Evolutionary conservation across 2,113 vertebrate genomes (phyloP), one percentile per base, ranked within the genome.

Genomic region (Vulpes vulpes): DNA sequence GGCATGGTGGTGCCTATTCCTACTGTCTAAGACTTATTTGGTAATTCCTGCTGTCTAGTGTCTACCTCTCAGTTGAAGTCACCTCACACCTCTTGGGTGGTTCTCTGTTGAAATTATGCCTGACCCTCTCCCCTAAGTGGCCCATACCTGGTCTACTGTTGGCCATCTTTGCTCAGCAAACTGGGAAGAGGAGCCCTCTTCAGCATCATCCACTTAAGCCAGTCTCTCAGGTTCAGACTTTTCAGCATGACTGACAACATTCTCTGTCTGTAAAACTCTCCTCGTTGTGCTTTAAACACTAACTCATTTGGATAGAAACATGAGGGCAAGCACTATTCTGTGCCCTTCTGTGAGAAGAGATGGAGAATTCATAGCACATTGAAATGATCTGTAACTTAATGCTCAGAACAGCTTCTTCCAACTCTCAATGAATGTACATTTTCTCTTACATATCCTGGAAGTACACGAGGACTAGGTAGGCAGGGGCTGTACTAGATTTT

Each of bases 61-160:
- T 76, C 38, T 82, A 55, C 1, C 5, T 2, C 25, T 79, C 35
- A 73, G 8, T 60, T 73, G 49, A 74, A 11, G 12, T 62, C 22
- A 86, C 73, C 43, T 92, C 53, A 65, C 2, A 65, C 2, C n/a
- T 86, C 55, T 76, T 76, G 8, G 10, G 5, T 91, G 35, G 6
- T 22, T 55, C 35, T 87, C 67, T 89, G 14, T 84, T 59, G 65
- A 92, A 67, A 59, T 53, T 8, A 67, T 15, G 17, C 4, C 30
- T 27, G 6, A 49, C 11, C 25, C 0, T 1, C 7, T 59, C 8
- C 59, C 11, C 5, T 91, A 51, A 57, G 3, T n/a, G 71, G 7
- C 12, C 57, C 62, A 65, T 25, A 67, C 1, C n/a, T 92, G 15
- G 8, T 57, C 23, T 59, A 79, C 12, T 84, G 5, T 38, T 86